Evolutionary conservation across 2,888 invertebrate genomes (phyloP).

Genomic region (Rhagonycha lutea): DNA sequence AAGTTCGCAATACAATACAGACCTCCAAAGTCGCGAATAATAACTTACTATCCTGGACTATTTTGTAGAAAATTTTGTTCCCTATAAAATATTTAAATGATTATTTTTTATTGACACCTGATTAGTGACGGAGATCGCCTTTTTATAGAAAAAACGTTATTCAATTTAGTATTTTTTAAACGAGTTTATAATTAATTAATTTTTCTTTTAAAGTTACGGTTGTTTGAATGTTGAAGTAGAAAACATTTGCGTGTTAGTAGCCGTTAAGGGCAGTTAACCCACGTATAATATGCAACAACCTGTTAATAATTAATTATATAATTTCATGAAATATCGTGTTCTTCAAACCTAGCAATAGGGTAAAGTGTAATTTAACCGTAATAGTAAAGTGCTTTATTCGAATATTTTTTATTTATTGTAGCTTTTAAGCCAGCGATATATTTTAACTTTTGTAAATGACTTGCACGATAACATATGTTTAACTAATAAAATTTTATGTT

Average conservation of each 20-base stretch:
- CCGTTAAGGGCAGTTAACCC: constrained; percentile 50
- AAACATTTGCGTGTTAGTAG: constrained; percentile 33
- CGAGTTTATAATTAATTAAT: background rate
- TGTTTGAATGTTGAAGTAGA: background rate
- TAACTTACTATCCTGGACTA: too few relatives aligned
- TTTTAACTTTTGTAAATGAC: constrained; percentile 5
- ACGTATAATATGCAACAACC: constrained; percentile 50
- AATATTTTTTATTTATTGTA: constrained; percentile 1
- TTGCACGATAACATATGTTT: constrained; percentile 21
- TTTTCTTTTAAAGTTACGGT: background rate
- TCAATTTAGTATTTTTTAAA: background rate
- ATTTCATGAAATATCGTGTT: constrained; percentile 48
- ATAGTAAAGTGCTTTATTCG: constrained; percentile 10
- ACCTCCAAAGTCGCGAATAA: too few relatives aligned
- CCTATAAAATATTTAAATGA: too few relatives aligned
- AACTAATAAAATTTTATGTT: constrained; percentile 9
- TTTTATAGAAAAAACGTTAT: background rate
- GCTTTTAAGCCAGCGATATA: background rate
- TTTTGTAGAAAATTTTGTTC: too few relatives aligned
- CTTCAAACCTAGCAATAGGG: constrained; percentile 38
- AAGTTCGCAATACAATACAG: too few relatives aligned
- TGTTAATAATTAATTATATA: constrained; percentile 51
- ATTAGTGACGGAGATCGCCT: too few relatives aligned
- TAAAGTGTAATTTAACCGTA: constrained; percentile 19
- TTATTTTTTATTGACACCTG: too few relatives aligned